phyloP scores from a whole-genome alignment of 2,113 vertebrate species.

The Thermophis baileyi region DNA sequence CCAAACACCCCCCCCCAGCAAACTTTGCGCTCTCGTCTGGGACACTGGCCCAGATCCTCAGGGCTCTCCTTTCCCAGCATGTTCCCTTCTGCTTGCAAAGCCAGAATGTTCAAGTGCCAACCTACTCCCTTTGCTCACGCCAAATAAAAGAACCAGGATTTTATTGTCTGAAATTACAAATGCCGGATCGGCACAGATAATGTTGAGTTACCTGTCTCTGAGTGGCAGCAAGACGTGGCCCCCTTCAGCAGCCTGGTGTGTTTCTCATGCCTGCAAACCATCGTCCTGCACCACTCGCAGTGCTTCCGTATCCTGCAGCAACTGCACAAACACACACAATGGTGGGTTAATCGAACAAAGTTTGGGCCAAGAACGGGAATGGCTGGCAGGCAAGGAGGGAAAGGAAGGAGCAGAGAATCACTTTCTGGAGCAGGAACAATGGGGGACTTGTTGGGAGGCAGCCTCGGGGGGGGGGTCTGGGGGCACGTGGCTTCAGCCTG shows the following conservation, averaged over 20 bases:
- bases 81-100: not conserved
- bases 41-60: not conserved
- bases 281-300: constrained; percentile 71
- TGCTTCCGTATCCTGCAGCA: constrained; percentile 82
- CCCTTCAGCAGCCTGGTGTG: constrained; percentile 73
- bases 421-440: too few relatives aligned
- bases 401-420: not conserved
- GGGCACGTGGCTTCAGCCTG: not conserved
- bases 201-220: constrained; percentile 77
- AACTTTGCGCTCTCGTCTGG: not conserved
- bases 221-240: constrained; percentile 70
- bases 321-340: constrained; percentile 58
- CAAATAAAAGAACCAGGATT: not conserved
- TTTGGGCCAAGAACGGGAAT: not conserved
- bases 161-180: not conserved
- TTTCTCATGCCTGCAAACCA: constrained; percentile 74
- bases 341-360: not conserved
- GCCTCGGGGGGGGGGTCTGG: rapidly evolving
- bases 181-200: not conserved
- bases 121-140: not conserved
- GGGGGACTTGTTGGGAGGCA: not conserved
- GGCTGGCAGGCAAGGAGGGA: not conserved
- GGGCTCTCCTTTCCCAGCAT: not conserved
- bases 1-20: not conserved
- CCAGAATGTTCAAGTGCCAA: not conserved